Percentiles rank a stretch among this genome's conserved stretches.
phyloP scores from a whole-genome alignment of 2,113 vertebrate species.

The Paramormyrops kingsleyae region DNA sequence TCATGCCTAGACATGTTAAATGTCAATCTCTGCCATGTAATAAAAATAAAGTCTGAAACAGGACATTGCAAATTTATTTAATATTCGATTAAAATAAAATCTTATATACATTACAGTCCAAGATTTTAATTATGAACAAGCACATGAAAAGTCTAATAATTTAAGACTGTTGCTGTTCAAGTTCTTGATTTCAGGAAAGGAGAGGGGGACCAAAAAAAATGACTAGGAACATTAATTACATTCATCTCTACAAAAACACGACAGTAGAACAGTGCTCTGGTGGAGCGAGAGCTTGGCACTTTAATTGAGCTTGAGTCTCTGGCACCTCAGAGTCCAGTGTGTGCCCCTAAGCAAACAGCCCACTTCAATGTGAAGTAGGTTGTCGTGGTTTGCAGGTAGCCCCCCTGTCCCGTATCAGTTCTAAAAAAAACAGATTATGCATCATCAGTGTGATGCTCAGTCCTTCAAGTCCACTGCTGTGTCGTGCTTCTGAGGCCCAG shows the following conservation, averaged over 20 bases:
- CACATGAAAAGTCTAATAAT: slow-evolving; percentile 23
- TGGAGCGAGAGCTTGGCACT: slow-evolving; percentile 27
- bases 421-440: slow-evolving; percentile 32
- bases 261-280: slow-evolving; percentile 12
- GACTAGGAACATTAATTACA: slow-evolving; percentile 16
- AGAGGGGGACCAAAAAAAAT: not conserved
- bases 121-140: slow-evolving; percentile 15
- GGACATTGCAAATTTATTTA: slow-evolving; percentile 28
- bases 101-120: slow-evolving; percentile 30
- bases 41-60: not conserved
- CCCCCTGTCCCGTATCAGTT: slow-evolving; percentile 56
- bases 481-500: slow-evolving; percentile 42
- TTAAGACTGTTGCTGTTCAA: slow-evolving; percentile 21
- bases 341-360: slow-evolving; percentile 42
- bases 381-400: slow-evolving; percentile 35
- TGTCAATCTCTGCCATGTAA: not conserved
- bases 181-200: slow-evolving; percentile 1
- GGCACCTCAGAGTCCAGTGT: slow-evolving; percentile 21
- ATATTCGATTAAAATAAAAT: slow-evolving; percentile 32
- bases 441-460: slow-evolving; percentile 41
- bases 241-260: slow-evolving; percentile 23
- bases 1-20: not conserved
- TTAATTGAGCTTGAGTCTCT: slow-evolving; percentile 9
- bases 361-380: slow-evolving; percentile 76
- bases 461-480: slow-evolving; percentile 48